Evolutionary conservation across 2,888 invertebrate genomes (phyloP), one percentile per base, ranked within the genome.

Genomic region (Platycheirus rosarum): DNA sequence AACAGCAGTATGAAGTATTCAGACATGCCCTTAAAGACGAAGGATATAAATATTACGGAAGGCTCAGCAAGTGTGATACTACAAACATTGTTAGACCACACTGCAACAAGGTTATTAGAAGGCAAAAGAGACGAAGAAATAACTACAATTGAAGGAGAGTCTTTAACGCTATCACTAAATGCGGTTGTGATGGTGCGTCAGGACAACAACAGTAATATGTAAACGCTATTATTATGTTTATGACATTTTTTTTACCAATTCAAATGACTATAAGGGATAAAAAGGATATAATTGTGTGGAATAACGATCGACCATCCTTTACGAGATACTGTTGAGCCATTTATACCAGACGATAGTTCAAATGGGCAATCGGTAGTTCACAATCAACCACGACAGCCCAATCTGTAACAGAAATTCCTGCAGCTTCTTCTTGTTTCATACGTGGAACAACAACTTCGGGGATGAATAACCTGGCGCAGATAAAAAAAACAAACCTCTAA

Each of bases 21-120:
- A 53, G 35, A 18, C 35, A 53, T 53, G 35, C 51, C 9, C 51
- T 53, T 53, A 16, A 53, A 35, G 51, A 53, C 35, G 32, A 18
- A 53, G 44, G 44, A 1, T 18, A 9, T 44, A 18, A 44, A 23
- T 23, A 23, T 23, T 23, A 23, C 23, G 23, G 23, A 23, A 23
- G 6, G 6, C 23, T 23, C 23, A 23, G 23, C 23, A 2, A 23
- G 23, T n/a, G 37, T 37, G 11, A n/a, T 37, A 9, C 44, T 18
- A 44, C 16, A 23, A 23, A 23, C 44, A 18, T 44, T 44, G 3
- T 18, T 44, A 44, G 1, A 18, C 9, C 9, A 2, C 2, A 18
- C 18, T 44, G 44, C 18, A 44, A 44, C 44, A 16, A 44, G 44
- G 18, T 44, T 44, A 44, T 44, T 18, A 44, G 18, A 44, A 16